Evolutionary conservation across 2,888 invertebrate genomes (phyloP), one percentile per base, ranked within the genome.

Genomic region (Hypomecis punctinalis): DNA sequence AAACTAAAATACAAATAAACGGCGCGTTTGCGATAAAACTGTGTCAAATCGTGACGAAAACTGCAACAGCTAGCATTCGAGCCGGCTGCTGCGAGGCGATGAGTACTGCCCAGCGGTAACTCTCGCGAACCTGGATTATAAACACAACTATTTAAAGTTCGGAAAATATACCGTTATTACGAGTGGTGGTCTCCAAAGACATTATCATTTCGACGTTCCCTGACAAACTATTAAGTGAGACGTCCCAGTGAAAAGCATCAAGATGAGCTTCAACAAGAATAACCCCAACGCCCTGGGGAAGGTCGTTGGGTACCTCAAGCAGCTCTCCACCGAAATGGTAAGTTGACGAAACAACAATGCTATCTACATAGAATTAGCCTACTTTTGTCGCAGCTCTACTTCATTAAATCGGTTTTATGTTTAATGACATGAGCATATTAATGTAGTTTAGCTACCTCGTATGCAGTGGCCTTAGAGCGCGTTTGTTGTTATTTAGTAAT

Each of bases 261-360:
- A 88, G 82, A 93, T 93, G 93, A 93, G 93, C 78, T 93, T 93
- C 80, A 93, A 93, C 78, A 93, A 92, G 83, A 90, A 93, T 73
- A 93, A 92, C 79, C 91, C 93, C 77, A 92, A 91, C 75, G 83
- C 93, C 45, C 79, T 93, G 89, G 93, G 89, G 86, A 93, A 93
- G 79, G 85, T 93, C 70, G 90, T 93, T 92, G 93, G 86, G 73
- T 91, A 91, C 77, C 84, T 93, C 70, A 90, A 88, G 78, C 93
- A 93, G 83, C 86, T 93, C 66, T 93, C 93, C 81, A 90, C 88
- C 36, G 93, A 93, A 81, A 93, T 90, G 92, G 93, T 93, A 86
- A 89, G 93, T 80, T 61, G 13, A 66, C n/a, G 10, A 59, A 58
- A 37, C 13, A 55, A 39, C 45, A 35, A 36, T 10, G 54, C 13